These are phyloP conservation scores for Elysia chlorotica DNA, from an alignment of 1,140 invertebrate species.

Conservation along the genomic window DNA sequence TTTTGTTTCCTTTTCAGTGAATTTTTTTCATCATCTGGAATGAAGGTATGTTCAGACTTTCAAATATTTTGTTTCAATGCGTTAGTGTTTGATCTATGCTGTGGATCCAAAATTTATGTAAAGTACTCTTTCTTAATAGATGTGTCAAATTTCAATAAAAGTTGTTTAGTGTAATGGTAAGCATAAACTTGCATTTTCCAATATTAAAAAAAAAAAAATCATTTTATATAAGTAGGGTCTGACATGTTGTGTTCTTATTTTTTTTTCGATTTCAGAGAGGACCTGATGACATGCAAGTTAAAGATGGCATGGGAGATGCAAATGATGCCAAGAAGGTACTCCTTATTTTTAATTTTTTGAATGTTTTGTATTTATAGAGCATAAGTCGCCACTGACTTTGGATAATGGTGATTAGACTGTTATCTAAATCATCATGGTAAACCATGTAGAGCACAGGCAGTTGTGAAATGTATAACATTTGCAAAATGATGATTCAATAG, in stretches of 20 bases:
- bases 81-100: not conserved
- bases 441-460: no score
- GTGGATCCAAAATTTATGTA: not conserved
- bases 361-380: no score
- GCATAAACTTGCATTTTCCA: not conserved
- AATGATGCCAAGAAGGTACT: slow-evolving; percentile 26
- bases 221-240: not conserved
- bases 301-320: slow-evolving; percentile 18
- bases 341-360: no score
- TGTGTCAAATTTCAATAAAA: no score
- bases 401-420: no score
- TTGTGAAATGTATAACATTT: no score
- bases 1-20: slow-evolving; percentile 3
- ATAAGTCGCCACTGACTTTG: no score
- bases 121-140: not conserved
- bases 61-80: not conserved
- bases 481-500: no score
- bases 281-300: slow-evolving; percentile 15
- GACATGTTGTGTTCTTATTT: not conserved
- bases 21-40: slow-evolving; percentile 10
- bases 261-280: slow-evolving; percentile 12
- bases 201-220: not conserved
- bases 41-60: slow-evolving; percentile 4
- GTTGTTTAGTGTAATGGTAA: not conserved
- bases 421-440: no score